Percentiles rank a stretch among this genome's conserved stretches.
These are phyloP conservation scores for Manis pentadactyla DNA, from an alignment of 2,797 vertebrate genomes.

Conservation along the genomic window DNA sequence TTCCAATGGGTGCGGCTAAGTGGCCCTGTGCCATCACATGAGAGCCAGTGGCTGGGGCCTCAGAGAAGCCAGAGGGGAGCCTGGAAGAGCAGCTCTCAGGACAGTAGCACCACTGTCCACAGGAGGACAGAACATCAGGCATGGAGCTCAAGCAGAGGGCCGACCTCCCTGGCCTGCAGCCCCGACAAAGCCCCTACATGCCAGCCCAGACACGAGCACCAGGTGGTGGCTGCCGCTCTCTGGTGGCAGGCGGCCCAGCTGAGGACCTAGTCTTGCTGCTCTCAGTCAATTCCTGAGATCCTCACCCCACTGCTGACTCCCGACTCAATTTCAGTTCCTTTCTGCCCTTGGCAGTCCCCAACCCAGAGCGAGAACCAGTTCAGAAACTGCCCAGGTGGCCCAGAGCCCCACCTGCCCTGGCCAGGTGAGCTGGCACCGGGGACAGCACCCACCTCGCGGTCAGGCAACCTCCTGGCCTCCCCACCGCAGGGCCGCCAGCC, in stretches of 20 bases:
- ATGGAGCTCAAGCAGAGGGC: not conserved
- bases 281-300: not conserved
- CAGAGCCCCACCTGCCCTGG: not conserved
- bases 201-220: not conserved
- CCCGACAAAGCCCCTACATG: not conserved
- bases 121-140: not conserved
- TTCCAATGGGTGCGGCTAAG: not conserved
- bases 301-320: not conserved
- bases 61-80: not conserved
- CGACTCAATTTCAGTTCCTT: not conserved
- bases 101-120: not conserved
- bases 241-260: not conserved
- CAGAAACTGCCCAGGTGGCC: not conserved
- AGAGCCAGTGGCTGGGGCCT: too few relatives aligned
- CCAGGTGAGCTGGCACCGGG: not conserved
- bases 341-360: not conserved
- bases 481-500: not conserved
- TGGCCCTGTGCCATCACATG: too few relatives aligned
- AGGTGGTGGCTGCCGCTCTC: not conserved
- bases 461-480: not conserved
- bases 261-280: not conserved
- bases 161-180: not conserved
- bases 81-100: not conserved
- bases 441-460: not conserved
- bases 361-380: not conserved